Evolutionary conservation across 92 coral and sea anemone species (phyloP), one percentile per base, ranked within the genome.

Genomic region (Epizoanthus ramosus): DNA sequence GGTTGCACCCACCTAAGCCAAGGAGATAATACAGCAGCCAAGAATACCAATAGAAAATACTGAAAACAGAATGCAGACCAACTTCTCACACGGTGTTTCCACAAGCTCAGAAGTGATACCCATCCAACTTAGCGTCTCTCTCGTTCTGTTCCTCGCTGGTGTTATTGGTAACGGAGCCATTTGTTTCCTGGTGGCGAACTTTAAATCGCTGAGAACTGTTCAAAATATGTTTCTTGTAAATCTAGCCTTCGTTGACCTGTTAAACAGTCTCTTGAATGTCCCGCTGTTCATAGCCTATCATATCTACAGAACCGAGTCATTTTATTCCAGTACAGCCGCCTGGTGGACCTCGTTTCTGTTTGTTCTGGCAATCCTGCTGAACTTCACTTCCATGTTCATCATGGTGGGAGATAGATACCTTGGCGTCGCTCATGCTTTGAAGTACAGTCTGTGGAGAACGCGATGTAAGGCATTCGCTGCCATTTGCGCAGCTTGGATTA

Each of bases 291-390:
- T 72, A 18, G 56, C 57, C 8, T 72, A 24, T 45, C 59, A 47
- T 3, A 39, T 72, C 14, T 72, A 8, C 61, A 33, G 47, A 4
- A 17, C 9, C 50, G n/a, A 23, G 47, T 15, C 41, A n/a, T 53
- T 72, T 43, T n/a, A 22, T 35, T 21, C 59, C 10, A 47, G 57
- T 16, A 31, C 76, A 2, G 76, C 60, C 2, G 76, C 58, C 3
- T 72, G 76, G 76, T 72, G 76, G 76, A 47, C 76, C 50, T 14
- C 60, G 22, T 72, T 72, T 28, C 52, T 45, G 0, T 19, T 15
- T 5, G 18, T 72, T 17, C 21, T 21, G 31, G 13, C 47, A 2
- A n/a, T 3, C 5, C 60, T 19, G 5, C 9, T 72, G 23, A 72
- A 72, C 35, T 5, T 72, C 12, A 72, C 57, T 7, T 72, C 76